These are phyloP conservation scores for Lasioglossum baleicum DNA, from an alignment of 1,140 invertebrate genomes.

Conservation along the genomic window DNA sequence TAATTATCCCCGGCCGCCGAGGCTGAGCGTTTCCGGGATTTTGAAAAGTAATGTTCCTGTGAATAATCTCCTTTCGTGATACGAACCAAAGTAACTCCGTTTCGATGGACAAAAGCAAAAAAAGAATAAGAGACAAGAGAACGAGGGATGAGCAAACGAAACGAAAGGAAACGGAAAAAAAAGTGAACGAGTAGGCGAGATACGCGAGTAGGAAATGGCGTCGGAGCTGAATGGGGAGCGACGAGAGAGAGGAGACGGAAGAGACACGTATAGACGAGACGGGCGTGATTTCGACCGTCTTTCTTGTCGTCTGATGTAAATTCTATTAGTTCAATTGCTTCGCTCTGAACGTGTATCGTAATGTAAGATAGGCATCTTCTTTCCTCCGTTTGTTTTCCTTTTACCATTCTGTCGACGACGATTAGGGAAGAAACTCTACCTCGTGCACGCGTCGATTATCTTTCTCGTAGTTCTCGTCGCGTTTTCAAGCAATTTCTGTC, in stretches of 20 bases:
- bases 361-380: slow-evolving; percentile 22
- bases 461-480: slow-evolving; percentile 32
- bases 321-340: slow-evolving; percentile 29
- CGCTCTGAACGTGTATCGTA: slow-evolving; percentile 25
- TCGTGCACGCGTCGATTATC: slow-evolving; percentile 42
- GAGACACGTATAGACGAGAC: background rate
- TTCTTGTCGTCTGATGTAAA: slow-evolving; percentile 26
- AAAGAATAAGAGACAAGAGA: slow-evolving; percentile 5
- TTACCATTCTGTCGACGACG: slow-evolving; percentile 26
- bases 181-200: no score
- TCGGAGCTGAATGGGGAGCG: no score
- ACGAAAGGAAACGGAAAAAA: background rate
- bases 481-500: slow-evolving; percentile 29
- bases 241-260: background rate
- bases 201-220: no score
- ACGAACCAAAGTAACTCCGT: slow-evolving; percentile 58
- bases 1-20: slow-evolving; percentile 17
- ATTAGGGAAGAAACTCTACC: slow-evolving; percentile 41
- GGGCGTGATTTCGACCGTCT: slow-evolving; percentile 13
- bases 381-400: slow-evolving; percentile 9
- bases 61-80: slow-evolving; percentile 62
- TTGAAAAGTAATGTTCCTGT: slow-evolving; percentile 61
- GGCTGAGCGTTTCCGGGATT: slow-evolving; percentile 27
- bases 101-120: slow-evolving; percentile 8
- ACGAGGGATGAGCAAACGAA: background rate